Base-by-base conservation (phyloP, 2,888 invertebrate species). In the Escarpia spicata region DNA sequence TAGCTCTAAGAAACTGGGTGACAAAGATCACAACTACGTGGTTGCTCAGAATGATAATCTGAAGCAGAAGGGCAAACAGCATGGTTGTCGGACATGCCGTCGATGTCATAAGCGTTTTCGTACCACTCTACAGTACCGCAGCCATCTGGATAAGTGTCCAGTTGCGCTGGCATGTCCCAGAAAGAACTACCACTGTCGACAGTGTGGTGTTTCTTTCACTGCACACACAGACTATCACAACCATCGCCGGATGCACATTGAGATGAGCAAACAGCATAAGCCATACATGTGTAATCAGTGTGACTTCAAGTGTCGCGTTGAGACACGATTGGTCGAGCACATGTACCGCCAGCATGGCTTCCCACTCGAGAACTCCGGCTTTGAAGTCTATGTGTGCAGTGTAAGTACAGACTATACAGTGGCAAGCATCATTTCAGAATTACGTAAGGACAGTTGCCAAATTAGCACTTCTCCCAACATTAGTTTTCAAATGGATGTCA, bases 1-100 rank as follows among this genome's bases (percentile, higher is more conserved):
- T 91, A 31, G 8, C 91, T 19, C 91, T 91, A 91, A 91, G 91
- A 91, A 91, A 91, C 91, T 19, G 91, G 91, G 91, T 26, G 91
- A 91, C 91, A 91, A 91, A 91, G 91, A 91, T 91, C 91, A 91
- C 91, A 91, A 91, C 91, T 91, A 91, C 31, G 91, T 91, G 91
- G 91, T 37, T 91, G 91, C 91, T 91, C 91, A 91, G 8, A 91
- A 91, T 26, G 91, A 91, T 26, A 91, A 31, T 26, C 31, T 91
- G 37, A 91, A 91, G 91, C 91, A 91, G 91, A 91, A 91, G 31
- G 91, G 91, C 26, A 91, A 91, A 31, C 91, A 91, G 31, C 91
- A 91, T 26, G 91, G 91, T 1, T 91, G 91, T 31, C 91, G 91
- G 91, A 91, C 91, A 91, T 91, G 91, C 91, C 91, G 91, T 31